A percentile compares a stretch with the other conserved stretches of the same genome.
Evolutionary conservation across 2,888 invertebrate genomes (phyloP).

Genomic region (Rhagonycha lutea): DNA sequence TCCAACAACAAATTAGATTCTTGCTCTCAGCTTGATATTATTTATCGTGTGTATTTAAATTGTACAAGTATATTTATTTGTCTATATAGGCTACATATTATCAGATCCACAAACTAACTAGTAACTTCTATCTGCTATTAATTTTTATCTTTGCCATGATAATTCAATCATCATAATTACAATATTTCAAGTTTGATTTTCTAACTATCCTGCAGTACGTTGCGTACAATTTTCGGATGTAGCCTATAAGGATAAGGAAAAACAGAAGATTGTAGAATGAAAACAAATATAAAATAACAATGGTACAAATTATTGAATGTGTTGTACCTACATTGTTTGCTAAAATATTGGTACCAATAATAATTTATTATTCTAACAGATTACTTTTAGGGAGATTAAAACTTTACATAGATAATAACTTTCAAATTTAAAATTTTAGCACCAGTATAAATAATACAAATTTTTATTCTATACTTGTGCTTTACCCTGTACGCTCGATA

Average conservation of each 20-base stretch:
- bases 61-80: neutral
- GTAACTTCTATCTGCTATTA: neutral
- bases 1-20: slow-evolving; percentile 37
- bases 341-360: neutral
- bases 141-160: neutral
- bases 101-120: neutral
- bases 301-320: neutral
- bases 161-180: neutral
- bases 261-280: neutral
- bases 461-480: neutral
- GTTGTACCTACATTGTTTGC: neutral
- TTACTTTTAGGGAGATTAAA: neutral
- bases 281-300: neutral
- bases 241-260: neutral
- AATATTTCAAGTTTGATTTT: neutral
- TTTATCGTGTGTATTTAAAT: neutral
- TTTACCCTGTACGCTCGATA: neutral
- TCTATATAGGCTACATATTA: neutral
- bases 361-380: neutral
- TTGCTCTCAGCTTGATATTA: slow-evolving; percentile 18
- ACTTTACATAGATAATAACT: neutral
- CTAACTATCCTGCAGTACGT: neutral
- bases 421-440: neutral
- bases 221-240: neutral
- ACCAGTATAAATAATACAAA: neutral